Base-by-base conservation (phyloP, 2,113 vertebrate species). In the Myotis lucifugus region DNA sequence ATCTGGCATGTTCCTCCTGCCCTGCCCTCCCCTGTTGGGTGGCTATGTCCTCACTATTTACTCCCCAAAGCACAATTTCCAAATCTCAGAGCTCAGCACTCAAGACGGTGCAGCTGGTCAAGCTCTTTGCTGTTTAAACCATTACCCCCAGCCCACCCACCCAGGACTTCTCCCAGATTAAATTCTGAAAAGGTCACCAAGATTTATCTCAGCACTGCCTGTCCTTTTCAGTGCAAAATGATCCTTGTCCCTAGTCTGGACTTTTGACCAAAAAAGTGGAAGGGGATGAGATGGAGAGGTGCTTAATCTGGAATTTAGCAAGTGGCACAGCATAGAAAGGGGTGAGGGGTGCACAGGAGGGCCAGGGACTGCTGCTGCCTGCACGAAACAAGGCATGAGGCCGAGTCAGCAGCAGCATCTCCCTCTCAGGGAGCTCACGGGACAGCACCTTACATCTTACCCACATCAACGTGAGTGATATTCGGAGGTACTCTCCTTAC, bases 311-410 rank as follows among this genome's bases (percentile, higher is more conserved):
- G n/a, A 78, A 46, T 11, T 11, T 64, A 48, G 27, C 70, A 59
- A 27, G 25, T 2, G 29, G 21, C 46, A 59, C 0, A 5, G 59
- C 0, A 1, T 56, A 37, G 7, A 1, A 27, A 52, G 29, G 61
- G 25, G 0, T 1, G 9, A 12, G 34, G 12, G 4, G 3, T 2
- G 1, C 5, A 18, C 1, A 23, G 14, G 0, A 0, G 7, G 27
- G 9, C 23, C 17, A 34, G 19, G 56, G 25, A 19, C 32, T 27
- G 46, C 19, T 37, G 27, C 40, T 1, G 12, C 77, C 66, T 21
- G 29, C 23, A 6, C 9, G 29, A 11, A 0, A 50, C 50, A 46
- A 54, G 27, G 42, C 4, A 0, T 0, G 19, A 72, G 29, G 3
- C 73, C 10, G 4, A 29, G 34, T 32, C 25, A 9, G 0, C 25